These are phyloP conservation scores for Cephus spinipes DNA, from an alignment of 2,888 invertebrate species.

Conservation along the genomic window DNA sequence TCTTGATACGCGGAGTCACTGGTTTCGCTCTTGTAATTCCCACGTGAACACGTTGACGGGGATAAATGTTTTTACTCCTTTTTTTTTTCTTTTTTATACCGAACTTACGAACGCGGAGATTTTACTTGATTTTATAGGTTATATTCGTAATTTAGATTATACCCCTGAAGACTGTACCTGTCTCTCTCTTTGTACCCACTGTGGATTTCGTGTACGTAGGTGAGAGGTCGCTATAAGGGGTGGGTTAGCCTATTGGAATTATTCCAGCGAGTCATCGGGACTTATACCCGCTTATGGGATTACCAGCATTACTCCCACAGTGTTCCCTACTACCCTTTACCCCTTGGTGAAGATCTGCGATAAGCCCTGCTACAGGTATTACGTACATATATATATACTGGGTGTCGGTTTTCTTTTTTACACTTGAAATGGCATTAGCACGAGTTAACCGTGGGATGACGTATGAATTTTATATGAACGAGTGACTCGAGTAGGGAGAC, in stretches of 20 bases:
- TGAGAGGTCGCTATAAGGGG: constrained; percentile 19
- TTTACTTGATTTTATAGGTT: not conserved
- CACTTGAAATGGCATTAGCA: not conserved
- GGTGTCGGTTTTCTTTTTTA: not conserved
- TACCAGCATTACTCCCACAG: constrained; percentile 53
- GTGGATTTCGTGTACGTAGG: not conserved
- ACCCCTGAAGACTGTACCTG: not conserved
- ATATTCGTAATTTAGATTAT: not conserved
- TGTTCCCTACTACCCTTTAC: constrained; percentile 40
- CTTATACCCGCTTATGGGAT: constrained; percentile 62
- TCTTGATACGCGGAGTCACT: not conserved
- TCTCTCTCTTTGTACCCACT: too few species aligned
- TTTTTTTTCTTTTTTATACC: too few species aligned
- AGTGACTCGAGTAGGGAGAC: not conserved
- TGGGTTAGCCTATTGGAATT: constrained; percentile 53
- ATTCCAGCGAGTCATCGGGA: constrained; percentile 60
- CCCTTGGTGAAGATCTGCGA: constrained; percentile 29
- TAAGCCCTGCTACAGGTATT: constrained; percentile 41
- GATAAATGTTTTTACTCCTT: not conserved
- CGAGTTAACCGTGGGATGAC: not conserved
- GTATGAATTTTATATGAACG: not conserved
- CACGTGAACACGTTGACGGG: not conserved
- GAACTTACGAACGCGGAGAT: too few species aligned
- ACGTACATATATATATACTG: not conserved
- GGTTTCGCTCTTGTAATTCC: not conserved